Percentiles rank a stretch among this genome's conserved stretches.
phyloP scores from a whole-genome alignment of 2,888 invertebrate species.

The Loripinus fragilis region DNA sequence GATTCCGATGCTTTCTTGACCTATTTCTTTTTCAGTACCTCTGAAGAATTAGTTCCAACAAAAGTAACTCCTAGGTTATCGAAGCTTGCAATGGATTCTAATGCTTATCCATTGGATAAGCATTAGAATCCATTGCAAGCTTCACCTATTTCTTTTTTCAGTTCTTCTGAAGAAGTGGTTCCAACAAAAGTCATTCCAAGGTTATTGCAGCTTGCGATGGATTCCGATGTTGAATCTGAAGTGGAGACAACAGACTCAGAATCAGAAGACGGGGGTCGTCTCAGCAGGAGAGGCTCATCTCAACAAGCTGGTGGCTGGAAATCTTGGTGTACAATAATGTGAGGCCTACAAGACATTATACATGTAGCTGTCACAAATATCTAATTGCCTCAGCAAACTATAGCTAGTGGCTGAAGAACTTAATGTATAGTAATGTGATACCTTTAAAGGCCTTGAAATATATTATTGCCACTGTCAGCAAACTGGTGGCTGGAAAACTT shows the following conservation, averaged over 20 bases:
- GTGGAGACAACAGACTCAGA: slow-evolving; percentile 61
- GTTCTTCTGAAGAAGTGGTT: slow-evolving; percentile 33
- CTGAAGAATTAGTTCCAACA: slow-evolving; percentile 33
- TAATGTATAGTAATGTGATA: no score
- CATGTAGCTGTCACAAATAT: no score
- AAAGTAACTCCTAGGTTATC: slow-evolving; percentile 48
- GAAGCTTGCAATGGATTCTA: slow-evolving; percentile 57
- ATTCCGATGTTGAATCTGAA: slow-evolving; percentile 68
- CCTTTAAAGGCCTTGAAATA: no score
- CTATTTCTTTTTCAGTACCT: slow-evolving; percentile 30
- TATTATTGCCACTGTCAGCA: no score
- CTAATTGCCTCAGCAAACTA: no score
- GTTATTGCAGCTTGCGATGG: slow-evolving; percentile 48
- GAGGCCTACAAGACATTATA: no score
- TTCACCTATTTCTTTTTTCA: slow-evolving; percentile 28
- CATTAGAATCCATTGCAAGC: slow-evolving; percentile 59
- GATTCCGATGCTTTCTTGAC: no score
- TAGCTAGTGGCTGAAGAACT: no score
- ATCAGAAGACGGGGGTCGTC: slow-evolving; percentile 27
- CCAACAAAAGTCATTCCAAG: slow-evolving; percentile 42
- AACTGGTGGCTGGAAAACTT: no score
- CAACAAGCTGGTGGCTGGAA: slow-evolving; percentile 44
- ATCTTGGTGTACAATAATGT: slow-evolving; percentile 61
- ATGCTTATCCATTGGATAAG: no score
- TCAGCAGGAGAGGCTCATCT: slow-evolving; percentile 34